Evolutionary conservation across 92 coral and sea anemone genomes (phyloP), one percentile per base, ranked within the genome.

Genomic region (Epizoanthus fatuus): DNA sequence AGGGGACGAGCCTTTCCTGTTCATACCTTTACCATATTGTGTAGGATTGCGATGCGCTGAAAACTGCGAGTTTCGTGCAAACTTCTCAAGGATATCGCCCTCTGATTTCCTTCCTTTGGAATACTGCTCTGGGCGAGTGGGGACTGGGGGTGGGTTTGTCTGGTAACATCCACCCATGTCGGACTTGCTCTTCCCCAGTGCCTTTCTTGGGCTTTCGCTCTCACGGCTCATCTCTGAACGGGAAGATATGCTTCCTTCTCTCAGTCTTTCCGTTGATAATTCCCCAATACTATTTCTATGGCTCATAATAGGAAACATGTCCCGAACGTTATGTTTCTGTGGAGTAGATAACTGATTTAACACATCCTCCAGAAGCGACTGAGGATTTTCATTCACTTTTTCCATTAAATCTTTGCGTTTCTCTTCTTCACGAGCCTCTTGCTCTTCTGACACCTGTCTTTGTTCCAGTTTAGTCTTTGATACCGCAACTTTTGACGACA

Each of bases 341-440:
- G 82, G 82, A 9, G 82, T 60, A n/a, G 70, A 52, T 15, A 77
- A 44, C 53, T 77, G 82, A 39, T 77, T 77, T n/a, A 77, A 44
- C 15, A 77, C 82, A 60, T 77, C 82, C 42, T 77, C 70, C 17
- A 77, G 47, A 0, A 77, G 54, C 35, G 39, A 65, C 5, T 62
- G 13, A 0, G 82, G 82, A 44, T 77, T 62, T 22, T 77, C 82
- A 20, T 11, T 77, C 29, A 77, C 37, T 20, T 77, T 77, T 4
- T 77, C 69, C 57, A 60, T 77, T 12, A 77, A 22, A 32, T 60
- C 82, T 45, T 77, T 77, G 22, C 71, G 82, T 58, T 77, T 77
- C 14, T 77, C 82, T 15, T 77, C 82, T 19, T 77, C 82, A 7
- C 65, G 82, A 13, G 82, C 82, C 63, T 77, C 82, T 10, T 77